Evolutionary conservation across 1,140 invertebrate genomes (phyloP).

Genomic region (Ctenoplectra terminalis): DNA sequence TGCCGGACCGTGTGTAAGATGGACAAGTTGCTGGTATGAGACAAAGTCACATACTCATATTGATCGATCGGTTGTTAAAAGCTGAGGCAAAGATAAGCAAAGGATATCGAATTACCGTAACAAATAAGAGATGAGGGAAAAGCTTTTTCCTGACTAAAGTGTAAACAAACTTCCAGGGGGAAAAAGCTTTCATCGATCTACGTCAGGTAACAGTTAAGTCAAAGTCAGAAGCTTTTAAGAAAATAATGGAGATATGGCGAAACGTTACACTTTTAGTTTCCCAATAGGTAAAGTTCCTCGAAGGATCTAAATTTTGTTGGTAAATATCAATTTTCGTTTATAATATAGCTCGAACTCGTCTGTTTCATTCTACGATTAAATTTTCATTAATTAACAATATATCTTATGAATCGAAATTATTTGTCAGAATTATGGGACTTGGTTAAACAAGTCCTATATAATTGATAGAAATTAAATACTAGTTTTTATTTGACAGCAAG

Average conservation of each 20-base stretch:
- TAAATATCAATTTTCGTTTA: not conserved
- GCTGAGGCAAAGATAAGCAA: conserved; percentile 35
- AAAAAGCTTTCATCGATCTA: conserved; percentile 31
- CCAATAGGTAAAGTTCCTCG: not conserved
- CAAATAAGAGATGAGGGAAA: conserved; percentile 29
- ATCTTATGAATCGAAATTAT: too few species aligned
- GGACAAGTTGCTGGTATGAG: not conserved
- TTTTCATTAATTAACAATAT: too few species aligned
- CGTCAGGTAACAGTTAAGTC: not conserved
- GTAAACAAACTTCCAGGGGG: conserved; percentile 27
- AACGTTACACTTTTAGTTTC: conserved; percentile 13
- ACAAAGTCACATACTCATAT: not conserved
- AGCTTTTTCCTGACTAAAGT: conserved; percentile 22
- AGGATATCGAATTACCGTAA: conserved; percentile 40
- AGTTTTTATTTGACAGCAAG: too few species aligned
- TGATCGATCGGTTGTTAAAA: conserved; percentile 28
- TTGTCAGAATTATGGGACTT: too few species aligned
- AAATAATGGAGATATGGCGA: conserved; percentile 24
- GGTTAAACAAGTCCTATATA: too few species aligned
- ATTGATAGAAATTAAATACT: too few species aligned
- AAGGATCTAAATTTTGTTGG: not conserved
- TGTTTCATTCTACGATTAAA: too few species aligned
- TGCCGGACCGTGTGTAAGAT: not conserved
- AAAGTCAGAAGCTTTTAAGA: conserved; percentile 21
- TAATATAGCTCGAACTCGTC: not conserved